Conservation (phyloP, 2,797 vertebrate genomes). For the Decapterus maruadsi region DNA sequence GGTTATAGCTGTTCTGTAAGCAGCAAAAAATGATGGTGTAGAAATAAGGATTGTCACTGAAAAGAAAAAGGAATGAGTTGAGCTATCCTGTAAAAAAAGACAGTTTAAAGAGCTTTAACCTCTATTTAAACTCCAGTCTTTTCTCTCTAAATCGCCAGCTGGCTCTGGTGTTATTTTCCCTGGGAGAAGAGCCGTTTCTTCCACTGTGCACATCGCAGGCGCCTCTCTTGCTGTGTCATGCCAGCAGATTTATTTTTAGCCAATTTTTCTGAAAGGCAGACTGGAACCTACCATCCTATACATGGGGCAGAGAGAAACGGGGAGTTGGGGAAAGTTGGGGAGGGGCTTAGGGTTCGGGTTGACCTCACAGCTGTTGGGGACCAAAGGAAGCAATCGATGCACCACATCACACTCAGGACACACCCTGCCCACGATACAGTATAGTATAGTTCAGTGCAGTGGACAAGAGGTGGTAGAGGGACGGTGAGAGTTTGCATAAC, state of each 20-base stretch:
- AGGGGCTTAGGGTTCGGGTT: slow-evolving; percentile 43
- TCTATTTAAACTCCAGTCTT: background rate
- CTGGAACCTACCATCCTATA: slow-evolving; percentile 94
- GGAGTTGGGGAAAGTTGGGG: slow-evolving; percentile 44
- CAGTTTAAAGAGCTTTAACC: background rate
- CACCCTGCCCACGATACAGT: slow-evolving; percentile 57
- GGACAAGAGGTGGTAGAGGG: slow-evolving; percentile 62
- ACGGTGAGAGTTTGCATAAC: slow-evolving; percentile 66
- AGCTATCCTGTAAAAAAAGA: background rate
- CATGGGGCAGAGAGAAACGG: slow-evolving; percentile 69
- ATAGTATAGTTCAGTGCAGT: slow-evolving; percentile 58
- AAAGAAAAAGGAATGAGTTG: background rate
- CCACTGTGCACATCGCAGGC: slow-evolving; percentile 44
- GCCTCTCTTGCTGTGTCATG: slow-evolving; percentile 75
- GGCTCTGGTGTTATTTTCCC: slow-evolving; percentile 17
- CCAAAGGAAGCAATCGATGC: slow-evolving; percentile 48
- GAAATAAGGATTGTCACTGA: background rate
- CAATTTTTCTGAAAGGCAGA: slow-evolving; percentile 70
- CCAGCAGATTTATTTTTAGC: slow-evolving; percentile 77
- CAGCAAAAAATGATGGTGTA: background rate
- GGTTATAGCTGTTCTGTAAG: background rate
- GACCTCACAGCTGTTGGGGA: slow-evolving; percentile 53
- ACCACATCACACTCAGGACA: slow-evolving; percentile 59
- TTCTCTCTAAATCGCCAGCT: slow-evolving; percentile 19
- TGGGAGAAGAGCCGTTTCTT: slow-evolving; percentile 39